Evolutionary conservation across 1,140 invertebrate genomes (phyloP).

Genomic region (Branchinecta lynchi): DNA sequence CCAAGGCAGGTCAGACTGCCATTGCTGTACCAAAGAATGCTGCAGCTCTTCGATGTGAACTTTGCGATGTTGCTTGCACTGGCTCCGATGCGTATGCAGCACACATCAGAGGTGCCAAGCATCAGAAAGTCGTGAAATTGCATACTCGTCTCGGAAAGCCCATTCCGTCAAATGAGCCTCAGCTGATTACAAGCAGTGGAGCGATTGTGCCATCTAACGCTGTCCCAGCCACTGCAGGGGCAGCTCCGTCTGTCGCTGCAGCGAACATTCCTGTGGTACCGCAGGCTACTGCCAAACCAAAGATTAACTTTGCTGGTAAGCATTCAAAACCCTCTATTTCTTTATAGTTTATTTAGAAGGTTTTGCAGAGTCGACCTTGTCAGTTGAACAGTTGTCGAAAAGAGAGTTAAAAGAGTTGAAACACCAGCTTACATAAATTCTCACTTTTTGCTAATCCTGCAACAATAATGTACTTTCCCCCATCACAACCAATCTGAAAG

Average conservation of each 20-base stretch:
- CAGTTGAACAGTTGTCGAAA: conserved; percentile 30
- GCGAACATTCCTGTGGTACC: conserved; percentile 17
- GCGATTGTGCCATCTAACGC: neutral
- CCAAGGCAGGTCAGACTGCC: conserved; percentile 45
- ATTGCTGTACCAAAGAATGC: conserved; percentile 29
- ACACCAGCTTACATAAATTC: too few species aligned
- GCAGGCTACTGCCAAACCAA: conserved; percentile 49
- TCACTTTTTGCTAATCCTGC: too few species aligned
- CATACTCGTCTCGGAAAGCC: conserved; percentile 94
- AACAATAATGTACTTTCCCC: too few species aligned
- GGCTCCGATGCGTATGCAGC: conserved; percentile 94
- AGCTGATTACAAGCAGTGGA: conserved; percentile 40
- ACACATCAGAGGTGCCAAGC: conserved; percentile 91
- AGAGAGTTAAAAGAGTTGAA: too few species aligned
- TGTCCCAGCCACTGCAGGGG: conserved; percentile 25
- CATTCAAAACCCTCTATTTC: conserved; percentile 18
- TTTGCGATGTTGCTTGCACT: conserved; percentile 95
- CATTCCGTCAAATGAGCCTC: conserved; percentile 87
- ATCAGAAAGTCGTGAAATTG: conserved; percentile 77
- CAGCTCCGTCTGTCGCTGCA: conserved; percentile 25
- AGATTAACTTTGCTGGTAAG: conserved; percentile 73
- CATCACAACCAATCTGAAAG: too few species aligned
- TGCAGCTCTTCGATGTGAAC: conserved; percentile 36
- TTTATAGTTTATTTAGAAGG: conserved; percentile 5
- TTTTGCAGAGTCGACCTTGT: too few species aligned